Evolutionary conservation across 1,140 invertebrate genomes (phyloP), one percentile per base, ranked within the genome.

Genomic region (Gonatopus flavifemur): DNA sequence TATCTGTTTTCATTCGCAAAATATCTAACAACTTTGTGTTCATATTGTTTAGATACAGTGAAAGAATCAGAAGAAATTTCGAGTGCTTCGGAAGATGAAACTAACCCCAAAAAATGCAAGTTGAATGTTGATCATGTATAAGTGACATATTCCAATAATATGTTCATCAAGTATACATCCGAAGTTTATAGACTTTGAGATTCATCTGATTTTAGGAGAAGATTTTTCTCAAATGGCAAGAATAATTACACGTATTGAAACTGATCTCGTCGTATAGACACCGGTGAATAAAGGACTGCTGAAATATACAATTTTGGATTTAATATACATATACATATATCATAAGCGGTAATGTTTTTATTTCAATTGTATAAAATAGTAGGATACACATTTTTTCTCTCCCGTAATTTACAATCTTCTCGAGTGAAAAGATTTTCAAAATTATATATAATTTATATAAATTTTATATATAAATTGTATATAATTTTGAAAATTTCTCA

Each of bases 51-150:
- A 56, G 59, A 45, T 52, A 43, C 25, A 21, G 35, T 12, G 10
- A 32, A 40, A 21, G 41, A 41, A 7, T 55, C 49, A 7, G 55
- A 62, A 3, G 52, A 42, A 25, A 57, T 58, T n/a, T 59, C 46
- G n/a, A 59, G 64, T 21, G 30, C 41, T 30, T 40, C 30, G 8
- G 60, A 58, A 5, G 33, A 42, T 8, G 31, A 45, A 42, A 24
- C 53, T 59, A 64, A 65, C 40, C 49, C 64, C 35, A 68, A 69
- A 55, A 69, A 68, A 53, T 68, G 59, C 56, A 68, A 63, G 55
- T 36, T 67, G 21, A 49, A n/a, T n/a, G n/a, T n/a, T n/a, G n/a
- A n/a, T n/a, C 32, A 1, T 25, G 50, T 6, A 59, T 38, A 59
- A 19, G 15, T 46, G 10, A 12, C 32, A 13, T 22, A 43, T 21